Evolutionary conservation across 30 jellyfish, hydroid and myxozoan species (phyloP).

Genomic region (Nemopilema nomurai): DNA sequence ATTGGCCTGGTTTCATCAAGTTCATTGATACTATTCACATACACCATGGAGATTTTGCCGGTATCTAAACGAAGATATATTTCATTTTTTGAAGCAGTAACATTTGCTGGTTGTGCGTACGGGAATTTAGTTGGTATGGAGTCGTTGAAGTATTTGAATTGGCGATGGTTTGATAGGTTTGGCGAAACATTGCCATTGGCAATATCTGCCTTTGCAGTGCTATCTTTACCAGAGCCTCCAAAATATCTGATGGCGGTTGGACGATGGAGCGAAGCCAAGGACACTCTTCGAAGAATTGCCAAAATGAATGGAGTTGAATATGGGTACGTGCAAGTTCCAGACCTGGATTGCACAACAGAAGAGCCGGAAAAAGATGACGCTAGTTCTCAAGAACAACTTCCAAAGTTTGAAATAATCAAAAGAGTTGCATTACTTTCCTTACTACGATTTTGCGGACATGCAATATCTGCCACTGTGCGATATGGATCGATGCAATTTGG

Average conservation of each 20-base stretch:
- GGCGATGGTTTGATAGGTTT: slow-evolving; percentile 21
- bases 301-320: slow-evolving; percentile 14
- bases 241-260: not conserved
- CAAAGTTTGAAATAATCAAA: not conserved
- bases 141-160: not conserved
- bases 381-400: not conserved
- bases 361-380: not conserved
- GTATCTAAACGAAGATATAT: slow-evolving; percentile 1
- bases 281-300: not conserved
- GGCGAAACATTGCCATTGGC: not conserved
- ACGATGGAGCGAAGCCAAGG: not conserved
- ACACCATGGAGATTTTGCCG: slow-evolving; percentile 20
- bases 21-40: not conserved
- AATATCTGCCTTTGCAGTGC: not conserved
- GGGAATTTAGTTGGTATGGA: not conserved
- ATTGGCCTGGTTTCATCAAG: not conserved
- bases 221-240: slow-evolving; percentile 3
- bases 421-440: not conserved
- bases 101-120: not conserved
- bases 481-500: slow-evolving; percentile 21
- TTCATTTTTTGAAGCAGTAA: not conserved
- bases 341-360: not conserved
- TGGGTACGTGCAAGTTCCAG: not conserved
- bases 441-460: not conserved
- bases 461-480: not conserved